Evolutionary conservation across 2,113 vertebrate species (phyloP), one percentile per base, ranked within the genome.

Genomic region (Actenoides lindsayi): DNA sequence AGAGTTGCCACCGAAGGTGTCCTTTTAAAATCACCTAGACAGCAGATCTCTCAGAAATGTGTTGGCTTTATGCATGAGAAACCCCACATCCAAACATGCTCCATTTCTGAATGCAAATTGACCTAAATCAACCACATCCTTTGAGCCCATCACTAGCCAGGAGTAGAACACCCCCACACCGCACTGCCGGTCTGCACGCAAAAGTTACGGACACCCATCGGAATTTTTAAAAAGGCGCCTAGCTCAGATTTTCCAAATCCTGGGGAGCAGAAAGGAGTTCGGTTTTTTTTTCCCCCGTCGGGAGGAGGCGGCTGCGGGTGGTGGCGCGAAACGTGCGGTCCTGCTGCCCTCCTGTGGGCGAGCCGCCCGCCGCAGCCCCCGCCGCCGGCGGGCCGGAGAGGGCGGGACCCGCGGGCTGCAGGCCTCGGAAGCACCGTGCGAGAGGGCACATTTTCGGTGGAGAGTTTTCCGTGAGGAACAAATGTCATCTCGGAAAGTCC

Each of bases 321-420:
- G 56, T 2, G 51, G 57, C 6, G 39, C 46, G 1, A 35, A 60
- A 13, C 14, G 83, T 21, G 94, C 46, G 37, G 46, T 74, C 60
- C 90, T 97, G 91, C 95, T 96, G 95, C 97, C 96, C 95, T 82
- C 97, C 83, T 37, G 96, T 53, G 96, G 97, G 57, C 53, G 33
- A 64, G 31, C 7, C 50, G 20, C 27, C 41, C 46, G 13, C 42
- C 11, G 33, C 44, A 50, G 35, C 35, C 59, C 59, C 30, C 31
- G 19, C 19, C 11, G 57, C 57, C 31, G 23, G 23, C 33, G 59
- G 59, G 42, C 15, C 42, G 14, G 42, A 42, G 14, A 42, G 42
- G n/a, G 62, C 35, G 12, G 63, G 37, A 9, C 11, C 39, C 62
- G 18, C 37, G 25, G 41, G 12, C 41, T 41, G 13, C 39, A 17